phyloP scores from a whole-genome alignment of 2,888 invertebrate genomes.

The Prostheceraeus crozeri region DNA sequence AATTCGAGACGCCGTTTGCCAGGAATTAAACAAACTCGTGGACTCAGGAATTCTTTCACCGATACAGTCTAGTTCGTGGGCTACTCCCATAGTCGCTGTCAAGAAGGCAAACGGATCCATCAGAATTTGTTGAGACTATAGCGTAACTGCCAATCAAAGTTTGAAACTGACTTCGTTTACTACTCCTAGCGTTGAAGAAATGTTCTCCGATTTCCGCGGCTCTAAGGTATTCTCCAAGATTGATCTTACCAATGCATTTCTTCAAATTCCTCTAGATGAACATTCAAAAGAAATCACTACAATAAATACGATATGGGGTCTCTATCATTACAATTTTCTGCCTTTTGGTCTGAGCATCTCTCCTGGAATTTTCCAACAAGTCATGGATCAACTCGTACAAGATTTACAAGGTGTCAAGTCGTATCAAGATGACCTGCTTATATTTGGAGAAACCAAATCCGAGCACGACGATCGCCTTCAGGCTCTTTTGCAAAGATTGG shows the following conservation, averaged over 20 bases:
- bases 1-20: conserved; percentile 3
- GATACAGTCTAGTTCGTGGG: not conserved
- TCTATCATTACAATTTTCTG: no score
- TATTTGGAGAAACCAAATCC: conserved; percentile 1
- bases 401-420: conserved; percentile 7
- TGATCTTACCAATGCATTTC: conserved; percentile 12
- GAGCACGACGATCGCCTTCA: not conserved
- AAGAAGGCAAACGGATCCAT: not conserved
- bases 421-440: conserved; percentile 6
- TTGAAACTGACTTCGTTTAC: conserved; percentile 13
- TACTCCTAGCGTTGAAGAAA: conserved; percentile 26
- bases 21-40: conserved; percentile 3
- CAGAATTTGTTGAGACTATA: conserved; percentile 24
- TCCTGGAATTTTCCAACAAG: not conserved
- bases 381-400: not conserved
- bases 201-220: conserved; percentile 5
- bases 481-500: conserved; percentile 1
- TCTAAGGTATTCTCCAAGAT: conserved; percentile 9
- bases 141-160: not conserved
- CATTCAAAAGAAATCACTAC: not conserved
- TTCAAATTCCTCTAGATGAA: not conserved
- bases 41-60: not conserved
- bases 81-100: conserved; percentile 9
- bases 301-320: not conserved
- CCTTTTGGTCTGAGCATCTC: not conserved